Percentiles rank a stretch among this genome's conserved stretches.
These are phyloP conservation scores for Periophthalmus magnuspinnatus DNA, from an alignment of 2,797 vertebrate species.

Conservation along the genomic window DNA sequence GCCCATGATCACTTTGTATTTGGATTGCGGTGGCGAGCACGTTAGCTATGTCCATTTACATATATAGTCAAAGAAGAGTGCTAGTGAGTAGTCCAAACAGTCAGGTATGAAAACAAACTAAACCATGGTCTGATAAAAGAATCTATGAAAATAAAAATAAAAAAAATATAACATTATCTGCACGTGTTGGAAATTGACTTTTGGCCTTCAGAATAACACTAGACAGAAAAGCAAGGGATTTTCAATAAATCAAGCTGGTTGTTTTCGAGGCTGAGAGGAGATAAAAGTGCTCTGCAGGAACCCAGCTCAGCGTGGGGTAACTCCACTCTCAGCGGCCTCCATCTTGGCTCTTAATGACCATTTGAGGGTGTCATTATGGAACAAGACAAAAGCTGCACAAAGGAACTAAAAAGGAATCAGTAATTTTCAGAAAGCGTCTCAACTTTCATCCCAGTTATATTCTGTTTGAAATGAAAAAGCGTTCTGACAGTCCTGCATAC, in stretches of 20 bases:
- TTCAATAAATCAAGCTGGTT: not conserved
- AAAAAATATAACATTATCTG: not conserved
- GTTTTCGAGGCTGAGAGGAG: slow-evolving; percentile 18
- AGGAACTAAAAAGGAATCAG: slow-evolving; percentile 38
- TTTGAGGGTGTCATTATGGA: slow-evolving; percentile 24
- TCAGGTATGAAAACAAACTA: too few species aligned
- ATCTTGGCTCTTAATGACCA: slow-evolving; percentile 25
- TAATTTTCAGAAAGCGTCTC: slow-evolving; percentile 38
- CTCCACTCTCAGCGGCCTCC: slow-evolving; percentile 2
- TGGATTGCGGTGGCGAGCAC: too few species aligned
- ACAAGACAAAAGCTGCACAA: slow-evolving; percentile 26
- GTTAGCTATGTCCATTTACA: too few species aligned
- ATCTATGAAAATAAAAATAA: too few species aligned
- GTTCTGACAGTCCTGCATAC: slow-evolving; percentile 29
- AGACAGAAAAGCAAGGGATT: not conserved
- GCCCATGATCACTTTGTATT: too few species aligned
- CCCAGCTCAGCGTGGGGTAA: slow-evolving; percentile 7
- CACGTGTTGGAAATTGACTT: not conserved
- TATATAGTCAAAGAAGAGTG: too few species aligned
- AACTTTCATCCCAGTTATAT: slow-evolving; percentile 28
- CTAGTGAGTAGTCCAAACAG: too few species aligned
- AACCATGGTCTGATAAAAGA: too few species aligned
- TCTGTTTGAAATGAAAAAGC: slow-evolving; percentile 35
- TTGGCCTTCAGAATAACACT: not conserved
- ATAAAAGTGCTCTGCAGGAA: slow-evolving; percentile 17